Conservation (phyloP, 2,113 vertebrate species). For the Neotoma lepida region DNA sequence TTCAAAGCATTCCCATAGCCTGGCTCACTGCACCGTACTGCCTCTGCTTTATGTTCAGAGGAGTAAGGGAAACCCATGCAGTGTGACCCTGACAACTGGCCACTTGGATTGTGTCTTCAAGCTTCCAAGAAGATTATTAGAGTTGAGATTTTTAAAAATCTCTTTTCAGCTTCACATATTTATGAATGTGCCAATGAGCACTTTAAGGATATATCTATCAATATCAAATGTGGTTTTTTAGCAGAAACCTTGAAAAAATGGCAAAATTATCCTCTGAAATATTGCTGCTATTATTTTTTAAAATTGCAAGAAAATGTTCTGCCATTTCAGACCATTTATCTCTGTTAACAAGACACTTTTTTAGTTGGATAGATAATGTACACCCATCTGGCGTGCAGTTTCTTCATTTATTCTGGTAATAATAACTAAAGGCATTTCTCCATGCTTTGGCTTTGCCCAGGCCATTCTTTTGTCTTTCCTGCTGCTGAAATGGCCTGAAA, state of each 20-base stretch:
- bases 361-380: slow-evolving; percentile 85
- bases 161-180: slow-evolving; percentile 59
- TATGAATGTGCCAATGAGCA: slow-evolving; percentile 76
- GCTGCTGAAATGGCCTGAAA: slow-evolving; percentile 24
- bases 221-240: slow-evolving; percentile 72
- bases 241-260: slow-evolving; percentile 76
- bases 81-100: not conserved
- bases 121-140: slow-evolving; percentile 63
- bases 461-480: slow-evolving; percentile 24
- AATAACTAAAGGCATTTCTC: slow-evolving; percentile 76
- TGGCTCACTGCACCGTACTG: not conserved
- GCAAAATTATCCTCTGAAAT: slow-evolving; percentile 79
- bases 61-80: not conserved
- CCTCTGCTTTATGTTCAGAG: not conserved
- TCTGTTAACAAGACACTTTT: slow-evolving; percentile 77
- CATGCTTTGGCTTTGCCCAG: slow-evolving; percentile 46
- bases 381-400: slow-evolving; percentile 82
- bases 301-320: slow-evolving; percentile 79
- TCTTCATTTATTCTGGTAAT: slow-evolving; percentile 80
- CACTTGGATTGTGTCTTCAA: slow-evolving; percentile 47
- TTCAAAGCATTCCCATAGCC: not conserved
- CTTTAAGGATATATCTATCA: slow-evolving; percentile 72
- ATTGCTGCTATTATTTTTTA: slow-evolving; percentile 79
- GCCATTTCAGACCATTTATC: slow-evolving; percentile 80
- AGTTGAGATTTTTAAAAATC: not conserved